Evolutionary conservation across 1,140 invertebrate species (phyloP), one percentile per base, ranked within the genome.

Genomic region (Glossosoma conforme): DNA sequence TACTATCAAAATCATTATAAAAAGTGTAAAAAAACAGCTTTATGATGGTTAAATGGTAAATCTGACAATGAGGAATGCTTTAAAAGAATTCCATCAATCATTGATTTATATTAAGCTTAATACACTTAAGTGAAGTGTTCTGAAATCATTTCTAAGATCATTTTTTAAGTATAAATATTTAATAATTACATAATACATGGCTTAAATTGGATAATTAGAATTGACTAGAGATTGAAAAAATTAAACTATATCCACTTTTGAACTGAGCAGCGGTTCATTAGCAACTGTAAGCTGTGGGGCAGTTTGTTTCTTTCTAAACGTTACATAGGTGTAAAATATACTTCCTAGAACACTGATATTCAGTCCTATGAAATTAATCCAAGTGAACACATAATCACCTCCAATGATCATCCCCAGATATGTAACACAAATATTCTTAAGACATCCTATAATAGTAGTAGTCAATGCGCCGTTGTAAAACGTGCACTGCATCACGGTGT

Each of bases 391-490:
- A 70, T 98, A 99, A 72, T 99, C 96, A 10, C 94, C 95, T 36
- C 94, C 95, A 45, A 98, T 90, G 18, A 97, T 80, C 93, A 99
- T 98, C 19, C 96, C 96, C 63, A 95, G 78, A 74, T 91, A 95
- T 13, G 89, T 93, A 1, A 93, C 85, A 59, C 85, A 84, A 52
- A 93, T 89, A 69, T 93, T 93, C 69, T 97, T 97, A n/a, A 97
- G 75, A 63, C 93, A 97, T 1, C 97, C 97, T 56, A 99, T 92
- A 54, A 99, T 97, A 6, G 95, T 98, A 14, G 97, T 99, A 0
- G 97, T 99, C 25, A 99, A 74, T n/a, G 97, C 94, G 44, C 95
- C 98, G 75, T 99, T 99, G 66, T 92, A 85, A 60, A 89, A 81
- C 0, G 95, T 99, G 72, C 97, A 99, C 24, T 98, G 70, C 60